phyloP scores from a whole-genome alignment of 2,888 invertebrate species.

The Shargacucullia verbasci region DNA sequence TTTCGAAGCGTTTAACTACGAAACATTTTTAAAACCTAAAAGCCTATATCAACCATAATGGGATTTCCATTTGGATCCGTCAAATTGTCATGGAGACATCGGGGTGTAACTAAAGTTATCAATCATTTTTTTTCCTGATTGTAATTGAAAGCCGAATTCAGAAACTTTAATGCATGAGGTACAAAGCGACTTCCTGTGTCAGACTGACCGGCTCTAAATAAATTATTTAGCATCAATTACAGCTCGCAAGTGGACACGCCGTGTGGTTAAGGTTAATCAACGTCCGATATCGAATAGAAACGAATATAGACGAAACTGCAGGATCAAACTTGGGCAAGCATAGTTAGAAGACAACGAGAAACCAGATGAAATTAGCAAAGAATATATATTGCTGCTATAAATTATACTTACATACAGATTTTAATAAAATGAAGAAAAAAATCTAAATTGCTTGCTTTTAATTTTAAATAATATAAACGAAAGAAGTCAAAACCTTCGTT shows the following conservation, averaged over 20 bases:
- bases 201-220: conserved; percentile 36
- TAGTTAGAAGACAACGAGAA: no score
- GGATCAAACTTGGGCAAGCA: not conserved
- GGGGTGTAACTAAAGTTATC: conserved; percentile 7
- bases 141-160: not conserved
- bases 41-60: conserved; percentile 8
- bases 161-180: not conserved
- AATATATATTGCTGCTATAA: no score
- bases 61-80: not conserved
- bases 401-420: no score
- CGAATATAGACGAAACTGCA: conserved; percentile 19
- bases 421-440: no score
- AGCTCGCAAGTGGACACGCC: conserved; percentile 40
- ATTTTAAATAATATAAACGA: no score
- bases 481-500: no score
- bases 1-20: not conserved
- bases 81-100: not conserved
- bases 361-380: no score
- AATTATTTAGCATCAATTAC: conserved; percentile 52
- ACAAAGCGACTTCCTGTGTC: conserved; percentile 29
- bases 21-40: not conserved
- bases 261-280: conserved; percentile 44
- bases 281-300: conserved; percentile 44
- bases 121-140: conserved; percentile 9
- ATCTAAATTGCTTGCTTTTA: no score